A percentile compares a stretch with the other conserved stretches of the same genome.
Conservation (phyloP, 2,888 invertebrate genomes). For the Lepetodrilus schrolli region DNA sequence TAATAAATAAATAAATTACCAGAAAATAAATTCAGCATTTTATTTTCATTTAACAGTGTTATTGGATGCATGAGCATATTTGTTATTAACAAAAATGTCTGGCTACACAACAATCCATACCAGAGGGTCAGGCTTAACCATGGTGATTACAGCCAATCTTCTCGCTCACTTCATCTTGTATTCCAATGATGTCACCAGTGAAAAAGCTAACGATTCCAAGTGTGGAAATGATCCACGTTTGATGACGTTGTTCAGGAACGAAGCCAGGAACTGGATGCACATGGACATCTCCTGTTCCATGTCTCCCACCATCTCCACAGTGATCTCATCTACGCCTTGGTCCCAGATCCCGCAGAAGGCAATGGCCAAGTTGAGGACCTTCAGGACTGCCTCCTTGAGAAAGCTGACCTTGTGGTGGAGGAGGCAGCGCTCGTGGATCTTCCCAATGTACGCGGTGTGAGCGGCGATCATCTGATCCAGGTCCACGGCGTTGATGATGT, state of each 20-base stretch:
- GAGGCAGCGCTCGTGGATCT: conserved; percentile 70
- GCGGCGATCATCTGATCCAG: conserved; percentile 68
- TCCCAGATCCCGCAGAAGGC: conserved; percentile 68
- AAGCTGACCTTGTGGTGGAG: conserved; percentile 65
- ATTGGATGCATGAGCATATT: too few species aligned
- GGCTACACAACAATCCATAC: too few species aligned
- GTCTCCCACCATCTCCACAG: conserved; percentile 54
- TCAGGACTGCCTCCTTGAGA: conserved; percentile 67
- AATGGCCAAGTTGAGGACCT: conserved; percentile 69
- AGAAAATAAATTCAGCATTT: too few species aligned
- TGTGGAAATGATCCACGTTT: conserved; percentile 74
- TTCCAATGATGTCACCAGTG: conserved; percentile 73
- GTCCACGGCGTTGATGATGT: conserved; percentile 61
- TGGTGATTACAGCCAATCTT: too few species aligned
- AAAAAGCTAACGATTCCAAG: conserved; percentile 71
- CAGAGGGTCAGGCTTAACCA: too few species aligned
- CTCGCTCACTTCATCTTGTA: conserved; percentile 1
- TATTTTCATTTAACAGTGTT: too few species aligned
- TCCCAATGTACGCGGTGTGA: conserved; percentile 65
- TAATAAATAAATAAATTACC: too few species aligned
- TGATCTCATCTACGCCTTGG: conserved; percentile 62
- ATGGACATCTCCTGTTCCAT: conserved; percentile 70
- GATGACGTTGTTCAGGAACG: conserved; percentile 70
- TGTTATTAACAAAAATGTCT: too few species aligned
- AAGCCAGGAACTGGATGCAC: conserved; percentile 71